Conservation (phyloP, 2,888 invertebrate species). For the Atrina japonica region DNA sequence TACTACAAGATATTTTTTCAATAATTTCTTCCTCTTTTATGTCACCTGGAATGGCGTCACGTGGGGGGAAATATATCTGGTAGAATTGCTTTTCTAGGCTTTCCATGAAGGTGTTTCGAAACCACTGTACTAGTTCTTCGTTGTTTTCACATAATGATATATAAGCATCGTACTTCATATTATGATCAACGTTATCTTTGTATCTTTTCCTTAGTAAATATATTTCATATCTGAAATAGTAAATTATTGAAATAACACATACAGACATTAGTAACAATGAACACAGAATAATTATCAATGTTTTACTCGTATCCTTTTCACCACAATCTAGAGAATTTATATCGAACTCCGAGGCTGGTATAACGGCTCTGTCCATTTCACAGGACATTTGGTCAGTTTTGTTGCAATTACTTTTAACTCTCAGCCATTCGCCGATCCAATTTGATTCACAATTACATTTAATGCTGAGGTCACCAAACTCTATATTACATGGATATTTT, state of each 20-base stretch:
- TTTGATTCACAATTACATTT: background rate
- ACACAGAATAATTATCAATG: background rate
- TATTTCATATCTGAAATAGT: slow-evolving; percentile 14
- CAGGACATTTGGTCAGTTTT: background rate
- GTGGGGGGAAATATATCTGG: slow-evolving; percentile 8
- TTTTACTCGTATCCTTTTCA: background rate
- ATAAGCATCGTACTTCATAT: slow-evolving; percentile 5
- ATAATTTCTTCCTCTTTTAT: slow-evolving; percentile 14
- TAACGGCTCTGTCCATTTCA: background rate
- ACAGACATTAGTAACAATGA: no score
- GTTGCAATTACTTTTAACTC: background rate
- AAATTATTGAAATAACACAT: no score
- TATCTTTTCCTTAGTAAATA: slow-evolving; percentile 3
- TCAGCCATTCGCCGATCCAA: background rate
- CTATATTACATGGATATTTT: background rate
- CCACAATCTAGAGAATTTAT: slow-evolving; percentile 5
- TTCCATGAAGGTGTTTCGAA: background rate
- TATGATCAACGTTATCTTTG: slow-evolving; percentile 1
- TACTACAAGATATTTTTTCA: background rate
- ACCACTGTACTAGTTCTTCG: background rate
- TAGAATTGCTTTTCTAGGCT: slow-evolving; percentile 1
- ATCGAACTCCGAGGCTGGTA: slow-evolving; percentile 5
- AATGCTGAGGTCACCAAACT: background rate
- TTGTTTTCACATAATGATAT: slow-evolving; percentile 11
- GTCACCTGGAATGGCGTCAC: background rate